Base-by-base conservation (phyloP, 2,888 invertebrate genomes). In the Tachina grossa region DNA sequence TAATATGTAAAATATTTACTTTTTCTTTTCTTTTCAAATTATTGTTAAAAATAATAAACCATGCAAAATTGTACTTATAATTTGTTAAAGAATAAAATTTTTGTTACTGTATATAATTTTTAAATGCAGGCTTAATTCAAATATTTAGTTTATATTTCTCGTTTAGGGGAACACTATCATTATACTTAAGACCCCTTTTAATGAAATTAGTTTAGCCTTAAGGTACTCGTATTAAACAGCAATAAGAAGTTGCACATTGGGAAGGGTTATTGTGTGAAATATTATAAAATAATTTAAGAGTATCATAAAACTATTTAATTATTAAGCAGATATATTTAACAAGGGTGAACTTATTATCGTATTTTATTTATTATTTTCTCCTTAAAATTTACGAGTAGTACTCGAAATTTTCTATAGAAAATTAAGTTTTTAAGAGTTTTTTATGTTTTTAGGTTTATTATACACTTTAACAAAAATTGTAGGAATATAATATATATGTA, bases 211-310 rank as follows among this genome's bases (percentile, higher is more conserved):
- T 66, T 76, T 19, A n/a, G 66, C 55, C 1, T 43, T 51, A 14
- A 59, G 22, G 19, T 47, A 31, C 31, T 2, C 2, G 31, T 31
- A 68, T 31, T 31, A 31, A 31, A 49, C 9, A 19, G 45, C 51
- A 61, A 66, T 75, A 45, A 59, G 43, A 43, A 61, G 68, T 61
- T 75, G 53, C 68, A 53, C n/a, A 19, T 59, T 81, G 8, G 68
- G 61, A 31, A 61, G 59, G 59, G 47, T 31, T 51, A 51, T 61
- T 39, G 14, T 78, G 9, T 51, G 9, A 51, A 78, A 43, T 59
- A 41, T 68, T 41, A 57, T 49, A 49, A 74, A 57, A 39, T 57
- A 57, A 68, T 75, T 75, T 65, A 31, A 51, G 57, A 76, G 55
- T 66, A 66, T 49, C 45, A 43, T 66, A 31, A 68, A 31, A 59